Evolutionary conservation across 2,888 invertebrate genomes (phyloP).

Genomic region (Macrosiphum euphorbiae): DNA sequence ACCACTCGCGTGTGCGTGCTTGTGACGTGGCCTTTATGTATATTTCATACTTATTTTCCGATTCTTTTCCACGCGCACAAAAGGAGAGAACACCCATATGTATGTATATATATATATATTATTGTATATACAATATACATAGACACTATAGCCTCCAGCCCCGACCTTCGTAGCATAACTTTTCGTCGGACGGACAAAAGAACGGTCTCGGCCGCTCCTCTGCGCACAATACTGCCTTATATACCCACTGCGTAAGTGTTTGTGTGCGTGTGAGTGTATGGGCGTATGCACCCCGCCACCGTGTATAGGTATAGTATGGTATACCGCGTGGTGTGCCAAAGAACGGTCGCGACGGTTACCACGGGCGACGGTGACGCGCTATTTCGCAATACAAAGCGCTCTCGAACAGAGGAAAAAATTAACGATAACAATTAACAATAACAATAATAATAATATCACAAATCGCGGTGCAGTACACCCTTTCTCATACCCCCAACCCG

Average conservation of each 20-base stretch:
- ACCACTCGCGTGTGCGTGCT: background rate
- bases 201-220: background rate
- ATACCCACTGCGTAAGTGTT: background rate
- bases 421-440: background rate
- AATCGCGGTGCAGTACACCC: background rate
- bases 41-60: conserved; percentile 23
- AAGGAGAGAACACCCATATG: background rate
- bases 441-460: background rate
- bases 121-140: background rate
- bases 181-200: conserved; percentile 25
- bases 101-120: background rate
- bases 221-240: background rate
- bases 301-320: background rate
- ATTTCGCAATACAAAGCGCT: background rate
- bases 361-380: background rate
- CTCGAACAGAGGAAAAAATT: background rate
- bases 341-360: background rate
- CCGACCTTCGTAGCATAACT: background rate
- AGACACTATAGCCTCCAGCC: background rate
- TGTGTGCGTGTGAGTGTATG: background rate
- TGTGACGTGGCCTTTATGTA: background rate
- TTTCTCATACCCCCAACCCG: background rate
- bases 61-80: background rate
- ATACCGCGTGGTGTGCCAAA: background rate
- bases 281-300: background rate